A percentile compares a stretch with the other conserved stretches of the same genome.
These are phyloP conservation scores for Calycopis cecrops DNA, from an alignment of 1,140 invertebrate species.

Conservation along the genomic window DNA sequence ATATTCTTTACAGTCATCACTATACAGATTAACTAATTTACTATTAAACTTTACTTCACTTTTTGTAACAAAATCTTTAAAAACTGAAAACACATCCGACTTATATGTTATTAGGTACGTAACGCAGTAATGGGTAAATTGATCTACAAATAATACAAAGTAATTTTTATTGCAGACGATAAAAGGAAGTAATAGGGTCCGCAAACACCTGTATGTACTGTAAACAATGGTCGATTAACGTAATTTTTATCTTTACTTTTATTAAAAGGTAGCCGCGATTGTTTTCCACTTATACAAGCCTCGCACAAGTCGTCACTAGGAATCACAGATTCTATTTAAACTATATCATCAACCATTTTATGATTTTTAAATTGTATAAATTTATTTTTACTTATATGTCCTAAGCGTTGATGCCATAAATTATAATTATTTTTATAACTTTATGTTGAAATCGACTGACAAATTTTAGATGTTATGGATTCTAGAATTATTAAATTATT, in stretches of 20 bases:
- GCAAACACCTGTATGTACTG: constrained; percentile 58
- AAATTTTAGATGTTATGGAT: too few species aligned
- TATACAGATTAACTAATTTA: too few species aligned
- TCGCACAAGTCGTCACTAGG: constrained; percentile 53
- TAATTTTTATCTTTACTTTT: constrained; percentile 42
- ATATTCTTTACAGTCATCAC: too few species aligned
- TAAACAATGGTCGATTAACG: constrained; percentile 52
- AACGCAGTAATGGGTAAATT: constrained; percentile 48
- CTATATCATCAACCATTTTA: constrained; percentile 40
- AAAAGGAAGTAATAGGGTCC: constrained; percentile 55
- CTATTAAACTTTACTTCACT: too few species aligned
- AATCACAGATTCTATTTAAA: constrained; percentile 31
- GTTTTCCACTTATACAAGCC: constrained; percentile 65
- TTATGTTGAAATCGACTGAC: too few species aligned
- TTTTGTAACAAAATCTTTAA: too few species aligned
- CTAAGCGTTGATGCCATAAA: constrained; percentile 50
- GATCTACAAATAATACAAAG: constrained; percentile 47
- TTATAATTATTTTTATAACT: constrained; percentile 28
- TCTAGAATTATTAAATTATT: too few species aligned
- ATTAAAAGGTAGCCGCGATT: constrained; percentile 52
- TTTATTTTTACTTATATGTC: constrained; percentile 47
- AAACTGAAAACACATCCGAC: constrained; percentile 46
- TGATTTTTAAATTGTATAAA: constrained; percentile 44
- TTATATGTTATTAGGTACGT: constrained; percentile 46
- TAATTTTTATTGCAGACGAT: constrained; percentile 49